Conservation (phyloP, 2,797 vertebrate genomes). For the Falco rusticolus region DNA sequence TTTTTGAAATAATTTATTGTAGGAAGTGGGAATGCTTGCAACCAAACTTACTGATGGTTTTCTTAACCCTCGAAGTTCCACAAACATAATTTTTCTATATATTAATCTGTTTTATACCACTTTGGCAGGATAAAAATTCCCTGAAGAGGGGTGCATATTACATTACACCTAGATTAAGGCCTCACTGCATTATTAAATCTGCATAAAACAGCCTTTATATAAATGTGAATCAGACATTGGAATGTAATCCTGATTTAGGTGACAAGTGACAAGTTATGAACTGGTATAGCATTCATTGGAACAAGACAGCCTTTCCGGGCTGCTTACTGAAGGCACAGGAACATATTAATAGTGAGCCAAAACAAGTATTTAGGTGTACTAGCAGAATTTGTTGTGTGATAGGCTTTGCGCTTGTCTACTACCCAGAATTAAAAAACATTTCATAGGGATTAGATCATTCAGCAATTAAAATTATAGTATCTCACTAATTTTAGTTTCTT, state of each 20-base stretch:
- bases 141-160: background rate
- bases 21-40: background rate
- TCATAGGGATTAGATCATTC: background rate
- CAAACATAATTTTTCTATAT: background rate
- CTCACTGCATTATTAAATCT: background rate
- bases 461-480: background rate
- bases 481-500: background rate
- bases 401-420: background rate
- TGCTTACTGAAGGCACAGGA: background rate
- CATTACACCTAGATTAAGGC: background rate
- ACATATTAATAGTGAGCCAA: background rate
- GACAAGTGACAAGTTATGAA: background rate
- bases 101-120: background rate
- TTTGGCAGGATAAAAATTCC: background rate
- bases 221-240: background rate
- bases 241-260: background rate
- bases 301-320: background rate
- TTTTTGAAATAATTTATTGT: background rate
- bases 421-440: background rate
- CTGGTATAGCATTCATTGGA: background rate
- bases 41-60: background rate
- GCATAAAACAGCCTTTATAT: background rate
- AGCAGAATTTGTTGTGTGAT: background rate
- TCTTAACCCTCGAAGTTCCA: background rate
- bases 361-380: background rate